Percentiles rank a stretch among this genome's conserved stretches.
These are phyloP conservation scores for Agapostemon virescens DNA, from an alignment of 2,888 invertebrate species.

Conservation along the genomic window DNA sequence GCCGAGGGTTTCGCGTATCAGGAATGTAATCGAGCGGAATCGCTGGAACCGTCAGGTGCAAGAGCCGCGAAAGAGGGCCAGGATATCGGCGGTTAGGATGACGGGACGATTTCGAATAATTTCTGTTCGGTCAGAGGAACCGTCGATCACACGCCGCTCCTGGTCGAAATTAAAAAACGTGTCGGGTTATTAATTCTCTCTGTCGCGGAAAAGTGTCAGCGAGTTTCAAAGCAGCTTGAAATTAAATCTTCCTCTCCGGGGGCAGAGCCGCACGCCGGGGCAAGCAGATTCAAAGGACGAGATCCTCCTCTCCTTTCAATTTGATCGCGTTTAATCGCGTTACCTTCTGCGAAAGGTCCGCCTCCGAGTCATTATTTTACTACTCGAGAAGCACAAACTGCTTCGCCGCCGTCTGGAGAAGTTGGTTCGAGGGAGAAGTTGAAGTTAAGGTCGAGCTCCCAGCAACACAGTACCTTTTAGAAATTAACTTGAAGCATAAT, in stretches of 20 bases:
- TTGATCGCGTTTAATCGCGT: constrained; percentile 26
- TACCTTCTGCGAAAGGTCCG: not conserved
- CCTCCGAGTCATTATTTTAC: constrained; percentile 1
- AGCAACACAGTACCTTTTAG: not conserved
- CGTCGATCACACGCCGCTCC: not conserved
- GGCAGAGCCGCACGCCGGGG: not conserved
- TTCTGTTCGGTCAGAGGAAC: constrained; percentile 22
- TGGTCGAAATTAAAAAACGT: constrained; percentile 21
- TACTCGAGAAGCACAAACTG: not conserved
- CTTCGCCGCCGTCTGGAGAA: not conserved
- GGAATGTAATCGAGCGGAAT: constrained; percentile 40
- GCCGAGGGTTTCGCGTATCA: constrained; percentile 6
- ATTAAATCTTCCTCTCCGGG: not conserved
- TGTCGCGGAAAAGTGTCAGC: not conserved
- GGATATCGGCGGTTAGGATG: constrained; percentile 17
- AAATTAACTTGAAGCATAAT: constrained; percentile 9
- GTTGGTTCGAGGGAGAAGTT: not conserved
- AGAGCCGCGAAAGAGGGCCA: not conserved
- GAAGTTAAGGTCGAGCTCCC: not conserved
- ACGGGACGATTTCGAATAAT: constrained; percentile 41
- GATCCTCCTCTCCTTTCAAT: not conserved
- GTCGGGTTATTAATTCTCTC: not conserved
- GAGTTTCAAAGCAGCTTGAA: not conserved
- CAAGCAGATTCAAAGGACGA: not conserved
- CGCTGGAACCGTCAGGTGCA: constrained; percentile 21